Conservation (phyloP, 2,797 vertebrate species). For the Austrolebias charrua region DNA sequence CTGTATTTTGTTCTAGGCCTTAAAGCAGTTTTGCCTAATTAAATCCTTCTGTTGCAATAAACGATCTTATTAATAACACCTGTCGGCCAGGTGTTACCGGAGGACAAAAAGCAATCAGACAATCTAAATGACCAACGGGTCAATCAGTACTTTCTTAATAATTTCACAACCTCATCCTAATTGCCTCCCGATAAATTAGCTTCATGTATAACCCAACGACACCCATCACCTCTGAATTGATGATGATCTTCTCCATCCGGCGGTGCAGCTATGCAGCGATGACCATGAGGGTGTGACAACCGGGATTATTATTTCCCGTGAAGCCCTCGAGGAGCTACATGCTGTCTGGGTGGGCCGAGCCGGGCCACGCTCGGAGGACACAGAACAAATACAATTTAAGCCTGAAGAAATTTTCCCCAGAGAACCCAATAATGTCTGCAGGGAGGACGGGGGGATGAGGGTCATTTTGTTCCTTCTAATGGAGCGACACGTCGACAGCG, state of each 20-base stretch:
- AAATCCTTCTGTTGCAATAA: slow-evolving; percentile 40
- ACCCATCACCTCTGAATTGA: slow-evolving; percentile 43
- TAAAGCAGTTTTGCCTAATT: slow-evolving; percentile 29
- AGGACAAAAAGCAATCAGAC: slow-evolving; percentile 38
- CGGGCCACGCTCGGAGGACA: slow-evolving; percentile 26
- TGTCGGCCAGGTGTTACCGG: slow-evolving; percentile 21
- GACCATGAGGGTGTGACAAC: slow-evolving; percentile 58
- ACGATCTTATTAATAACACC: slow-evolving; percentile 40
- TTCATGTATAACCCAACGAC: slow-evolving; percentile 42
- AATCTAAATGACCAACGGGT: slow-evolving; percentile 30
- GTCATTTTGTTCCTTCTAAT: slow-evolving; percentile 66
- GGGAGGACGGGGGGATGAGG: slow-evolving; percentile 52
- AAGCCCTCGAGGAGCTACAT: slow-evolving; percentile 12
- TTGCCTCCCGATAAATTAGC: slow-evolving; percentile 45
- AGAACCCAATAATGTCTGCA: slow-evolving; percentile 65
- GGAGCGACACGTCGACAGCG: slow-evolving; percentile 44
- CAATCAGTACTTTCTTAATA: slow-evolving; percentile 31
- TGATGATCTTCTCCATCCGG: slow-evolving; percentile 43
- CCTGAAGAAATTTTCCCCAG: slow-evolving; percentile 54
- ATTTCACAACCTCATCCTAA: slow-evolving; percentile 38
- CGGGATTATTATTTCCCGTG: slow-evolving; percentile 53
- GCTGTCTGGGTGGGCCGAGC: slow-evolving; percentile 43
- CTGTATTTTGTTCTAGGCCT: not conserved
- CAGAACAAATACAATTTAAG: slow-evolving; percentile 64
- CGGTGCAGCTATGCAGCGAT: slow-evolving; percentile 37